phyloP scores from a whole-genome alignment of 2,113 vertebrate species.

The Rhinolophus sinicus region DNA sequence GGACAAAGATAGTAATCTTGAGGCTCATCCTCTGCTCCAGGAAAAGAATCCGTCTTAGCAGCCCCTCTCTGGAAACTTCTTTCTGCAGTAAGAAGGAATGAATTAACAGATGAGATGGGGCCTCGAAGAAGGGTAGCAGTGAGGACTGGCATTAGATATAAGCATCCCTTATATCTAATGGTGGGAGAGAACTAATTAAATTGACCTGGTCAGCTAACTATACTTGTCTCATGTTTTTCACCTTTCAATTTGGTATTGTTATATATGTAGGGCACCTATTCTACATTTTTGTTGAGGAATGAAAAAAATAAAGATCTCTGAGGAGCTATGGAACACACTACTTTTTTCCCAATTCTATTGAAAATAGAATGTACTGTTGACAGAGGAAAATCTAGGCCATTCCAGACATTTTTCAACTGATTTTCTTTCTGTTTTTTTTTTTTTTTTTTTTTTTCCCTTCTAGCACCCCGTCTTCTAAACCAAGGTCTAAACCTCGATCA shows the following conservation, averaged over 20 bases:
- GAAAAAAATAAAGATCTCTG: not conserved
- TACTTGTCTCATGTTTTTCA: not conserved
- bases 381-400: not conserved
- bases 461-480: not conserved
- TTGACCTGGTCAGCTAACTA: not conserved
- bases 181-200: not conserved
- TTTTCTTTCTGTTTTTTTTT: not conserved
- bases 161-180: no score
- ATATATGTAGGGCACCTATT: not conserved
- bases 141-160: not conserved
- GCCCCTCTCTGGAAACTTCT: not conserved
- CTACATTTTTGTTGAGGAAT: not conserved
- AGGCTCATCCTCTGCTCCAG: slow-evolving; percentile 29
- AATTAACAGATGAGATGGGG: not conserved
- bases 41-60: slow-evolving; percentile 14
- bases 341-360: not conserved
- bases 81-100: not conserved
- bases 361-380: not conserved
- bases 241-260: not conserved
- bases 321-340: not conserved
- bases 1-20: slow-evolving; percentile 52
- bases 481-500: slow-evolving; percentile 5
- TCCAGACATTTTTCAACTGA: not conserved
- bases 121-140: not conserved
- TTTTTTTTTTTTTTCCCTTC: not conserved